phyloP scores from a whole-genome alignment of 2,888 invertebrate species.

The Alloscopus bannaensis region DNA sequence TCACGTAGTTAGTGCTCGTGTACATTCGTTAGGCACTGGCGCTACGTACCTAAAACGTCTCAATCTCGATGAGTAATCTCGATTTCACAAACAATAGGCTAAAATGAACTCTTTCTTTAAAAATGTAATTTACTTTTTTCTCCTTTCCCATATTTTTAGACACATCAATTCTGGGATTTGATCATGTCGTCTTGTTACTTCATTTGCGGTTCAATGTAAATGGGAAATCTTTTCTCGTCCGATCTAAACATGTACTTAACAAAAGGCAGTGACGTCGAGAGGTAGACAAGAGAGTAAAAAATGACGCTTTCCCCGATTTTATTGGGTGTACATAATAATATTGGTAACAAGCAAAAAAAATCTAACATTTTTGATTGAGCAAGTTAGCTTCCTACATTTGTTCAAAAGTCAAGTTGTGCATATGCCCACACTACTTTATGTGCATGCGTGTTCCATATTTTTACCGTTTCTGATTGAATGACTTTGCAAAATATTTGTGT shows the following conservation, averaged over 20 bases:
- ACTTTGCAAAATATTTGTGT: slow-evolving; percentile 51
- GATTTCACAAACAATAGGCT: background rate
- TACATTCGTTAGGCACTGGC: too few species aligned
- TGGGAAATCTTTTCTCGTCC: slow-evolving; percentile 9
- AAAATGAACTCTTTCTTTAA: slow-evolving; percentile 29
- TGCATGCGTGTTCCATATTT: slow-evolving; percentile 43
- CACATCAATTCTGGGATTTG: slow-evolving; percentile 10
- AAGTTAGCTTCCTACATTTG: slow-evolving; percentile 21
- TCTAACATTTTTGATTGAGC: slow-evolving; percentile 14
- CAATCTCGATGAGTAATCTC: background rate
- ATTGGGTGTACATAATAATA: slow-evolving; percentile 32
- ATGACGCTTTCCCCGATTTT: slow-evolving; percentile 25
- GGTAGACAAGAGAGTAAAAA: background rate
- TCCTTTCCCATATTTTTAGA: slow-evolving; percentile 22
- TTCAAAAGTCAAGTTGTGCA: slow-evolving; percentile 12
- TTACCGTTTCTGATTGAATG: slow-evolving; percentile 50
- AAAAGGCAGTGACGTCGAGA: background rate
- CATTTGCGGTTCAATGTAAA: slow-evolving; percentile 45
- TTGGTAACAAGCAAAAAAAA: slow-evolving; percentile 32
- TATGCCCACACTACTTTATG: background rate
- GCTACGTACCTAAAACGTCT: too few species aligned
- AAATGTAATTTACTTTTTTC: slow-evolving; percentile 39
- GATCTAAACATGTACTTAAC: background rate
- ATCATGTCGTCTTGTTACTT: slow-evolving; percentile 49
- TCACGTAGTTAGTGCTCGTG: too few species aligned